Base-by-base conservation (phyloP, 23 tunicate genomes). In the Styela plicata region DNA sequence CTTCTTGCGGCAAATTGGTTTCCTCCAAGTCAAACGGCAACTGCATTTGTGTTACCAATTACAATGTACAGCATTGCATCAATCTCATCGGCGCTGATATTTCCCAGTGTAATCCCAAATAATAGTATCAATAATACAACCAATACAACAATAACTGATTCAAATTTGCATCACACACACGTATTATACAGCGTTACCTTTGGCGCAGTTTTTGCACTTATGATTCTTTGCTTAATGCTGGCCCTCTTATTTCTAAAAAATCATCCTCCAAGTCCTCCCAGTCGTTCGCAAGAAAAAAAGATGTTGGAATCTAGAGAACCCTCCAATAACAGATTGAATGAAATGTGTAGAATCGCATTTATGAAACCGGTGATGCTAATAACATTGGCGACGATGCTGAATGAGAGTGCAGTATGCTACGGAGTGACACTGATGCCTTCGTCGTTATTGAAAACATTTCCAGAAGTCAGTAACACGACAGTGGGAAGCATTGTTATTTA, bases 21-120 rank as follows among this genome's bases (percentile, higher is more conserved):
- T 67, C 71, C 71, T 16, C 71, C 30, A 22, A 29, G 22, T 29
- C 31, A 67, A 67, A 67, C 71, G n/a, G 71, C 71, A 67, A 67
- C 71, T 19, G 71, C 71, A 16, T 67, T 67, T 67, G 71, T 27
- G 16, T 25, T 67, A 1, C 71, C 71, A 67, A 25, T 67, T 16
- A 27, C 31, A 29, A 67, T 27, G 30, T 27, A 16, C 71, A 29
- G 71, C 30, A 67, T 67, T 67, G 71, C 71, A 1, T 27, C 31
- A 27, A 67, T 67, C 24, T 18, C 71, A 25, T 67, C 31, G 22
- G 31, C 71, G 0, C 22, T 67, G 30, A 18, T 67, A 1, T 29
- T 67, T 27, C 71, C 30, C 0, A 27, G 0, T 25, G 2, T 25
- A 27, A 67, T 67, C 22, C 31, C 30, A 29, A 29, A 67, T 17